Evolutionary conservation across 2,888 invertebrate species (phyloP), one percentile per base, ranked within the genome.

Genomic region (Leptinotarsa tumamoca): DNA sequence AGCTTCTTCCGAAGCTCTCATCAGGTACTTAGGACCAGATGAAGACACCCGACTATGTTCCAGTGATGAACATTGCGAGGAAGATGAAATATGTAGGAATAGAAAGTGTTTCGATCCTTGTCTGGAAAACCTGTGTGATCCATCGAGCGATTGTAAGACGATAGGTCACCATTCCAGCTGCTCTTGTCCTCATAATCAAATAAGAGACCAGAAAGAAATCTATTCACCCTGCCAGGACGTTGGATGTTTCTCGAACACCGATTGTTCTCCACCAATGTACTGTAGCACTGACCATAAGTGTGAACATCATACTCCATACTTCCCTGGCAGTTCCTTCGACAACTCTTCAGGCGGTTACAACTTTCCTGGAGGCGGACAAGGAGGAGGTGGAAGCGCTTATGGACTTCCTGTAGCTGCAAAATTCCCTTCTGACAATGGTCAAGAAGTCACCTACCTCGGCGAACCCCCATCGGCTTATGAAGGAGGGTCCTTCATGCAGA

Each of bases 81-180:
- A 58, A 13, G 13, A 58, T 18, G 21, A n/a, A 18, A 58, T 58
- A 58, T 58, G 58, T 18, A 58, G 58, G 13, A 58, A 58, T 18
- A 13, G n/a, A 49, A 78, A 71, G 52, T 78, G 79, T 56, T 76
- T 70, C 74, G 68, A 79, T 61, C 74, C 74, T 3, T 79, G 79
- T 52, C 52, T 75, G 27, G 61, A 66, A n/a, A 71, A 73, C n/a
- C 49, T 71, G 7, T 79, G 79, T 67, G 78, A 76, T 15, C 18
- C 10, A 49, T 75, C 71, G 13, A 79, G 69, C 27, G 21, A 68
- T n/a, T 79, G 79, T 52, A 49, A 56, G 4, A 66, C 72, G n/a
- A 52, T 43, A 49, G 68, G 69, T 3, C 79, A 78, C 61, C 15
- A 17, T 33, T 67, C 78, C 33, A 33, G 13, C 4, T 79, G 79